Evolutionary conservation across 2,888 invertebrate species (phyloP).

Genomic region (Calameuta idolon): DNA sequence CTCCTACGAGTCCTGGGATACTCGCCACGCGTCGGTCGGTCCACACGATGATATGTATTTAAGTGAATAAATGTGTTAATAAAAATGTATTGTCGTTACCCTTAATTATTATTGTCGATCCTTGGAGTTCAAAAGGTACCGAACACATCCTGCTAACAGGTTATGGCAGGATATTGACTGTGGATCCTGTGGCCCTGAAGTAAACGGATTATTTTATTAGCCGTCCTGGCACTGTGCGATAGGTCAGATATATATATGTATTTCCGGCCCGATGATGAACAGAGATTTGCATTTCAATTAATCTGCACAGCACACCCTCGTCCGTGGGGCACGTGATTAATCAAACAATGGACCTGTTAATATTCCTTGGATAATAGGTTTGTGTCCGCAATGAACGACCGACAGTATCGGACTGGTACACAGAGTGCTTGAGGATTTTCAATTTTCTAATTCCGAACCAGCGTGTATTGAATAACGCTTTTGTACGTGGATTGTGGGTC

Average conservation of each 20-base stretch:
- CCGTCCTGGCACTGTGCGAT: background rate
- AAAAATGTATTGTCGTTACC: conserved; percentile 4
- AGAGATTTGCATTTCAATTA: background rate
- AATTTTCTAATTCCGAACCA: background rate
- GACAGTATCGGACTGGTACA: background rate
- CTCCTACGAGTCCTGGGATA: background rate
- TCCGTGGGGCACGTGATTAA: background rate
- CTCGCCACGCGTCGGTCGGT: conserved; percentile 5
- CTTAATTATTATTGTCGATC: background rate
- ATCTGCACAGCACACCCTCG: background rate
- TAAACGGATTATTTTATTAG: background rate
- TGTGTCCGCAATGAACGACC: background rate
- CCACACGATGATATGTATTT: background rate
- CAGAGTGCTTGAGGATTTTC: background rate
- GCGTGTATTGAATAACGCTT: background rate
- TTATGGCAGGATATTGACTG: background rate
- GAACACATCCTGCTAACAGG: background rate
- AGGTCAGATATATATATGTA: background rate
- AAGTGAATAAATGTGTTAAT: conserved; percentile 5
- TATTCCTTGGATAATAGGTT: background rate
- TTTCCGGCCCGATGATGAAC: background rate
- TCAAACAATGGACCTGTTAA: background rate
- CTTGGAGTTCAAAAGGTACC: background rate
- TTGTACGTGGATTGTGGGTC: background rate
- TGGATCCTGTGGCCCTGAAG: background rate